Evolutionary conservation across 2,888 invertebrate genomes (phyloP).

Genomic region (Sympetrum striolatum): DNA sequence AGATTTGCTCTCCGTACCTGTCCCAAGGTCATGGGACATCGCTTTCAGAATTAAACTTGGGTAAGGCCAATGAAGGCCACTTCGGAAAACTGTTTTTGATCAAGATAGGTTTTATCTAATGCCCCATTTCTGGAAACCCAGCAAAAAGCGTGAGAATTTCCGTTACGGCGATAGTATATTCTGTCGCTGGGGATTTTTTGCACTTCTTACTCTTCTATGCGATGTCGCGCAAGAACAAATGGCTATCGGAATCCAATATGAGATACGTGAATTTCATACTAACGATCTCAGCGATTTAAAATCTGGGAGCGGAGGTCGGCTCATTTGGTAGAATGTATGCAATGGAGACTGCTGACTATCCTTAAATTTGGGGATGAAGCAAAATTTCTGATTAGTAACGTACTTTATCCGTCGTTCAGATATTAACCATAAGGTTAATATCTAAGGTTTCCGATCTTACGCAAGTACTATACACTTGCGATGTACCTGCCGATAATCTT

Average conservation of each 20-base stretch:
- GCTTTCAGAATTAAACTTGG: background rate
- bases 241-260: background rate
- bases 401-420: background rate
- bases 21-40: background rate
- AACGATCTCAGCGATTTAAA: background rate
- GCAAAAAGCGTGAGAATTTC: background rate
- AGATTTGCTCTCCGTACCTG: background rate
- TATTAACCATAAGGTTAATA: background rate
- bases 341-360: background rate
- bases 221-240: background rate
- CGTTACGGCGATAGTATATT: background rate
- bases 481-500: no score
- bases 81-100: background rate
- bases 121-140: background rate
- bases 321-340: background rate
- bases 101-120: constrained; percentile 4
- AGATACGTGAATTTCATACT: background rate
- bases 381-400: background rate
- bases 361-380: background rate
- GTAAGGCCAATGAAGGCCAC: background rate
- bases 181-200: background rate
- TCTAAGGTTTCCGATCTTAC: background rate
- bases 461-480: no score
- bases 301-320: background rate
- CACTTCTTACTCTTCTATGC: background rate